Base-by-base conservation (phyloP, 2,888 invertebrate species). In the Drosophila buzzatii region DNA sequence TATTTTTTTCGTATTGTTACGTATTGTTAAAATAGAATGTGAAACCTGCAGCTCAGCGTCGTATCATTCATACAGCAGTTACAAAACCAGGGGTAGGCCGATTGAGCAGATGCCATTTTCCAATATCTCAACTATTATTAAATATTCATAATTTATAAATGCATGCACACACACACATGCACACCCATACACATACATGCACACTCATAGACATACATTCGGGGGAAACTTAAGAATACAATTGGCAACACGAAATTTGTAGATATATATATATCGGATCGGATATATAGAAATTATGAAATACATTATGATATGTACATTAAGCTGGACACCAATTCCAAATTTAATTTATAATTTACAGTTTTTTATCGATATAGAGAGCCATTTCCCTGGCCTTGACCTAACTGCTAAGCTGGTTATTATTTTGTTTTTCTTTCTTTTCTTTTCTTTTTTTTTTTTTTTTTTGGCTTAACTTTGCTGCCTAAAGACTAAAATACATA, bases 261-360 rank as follows among this genome's bases (percentile, higher is more conserved):
- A 39, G 44, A 45, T 61, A 66, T 45, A 27, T 27, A 53, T 27
- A 53, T 52, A 45, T 55, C 45, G 37, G 62, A 47, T 33, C 20
- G 39, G 33, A 45, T 27, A 35, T 12, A 35, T 12, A 68, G 16
- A 44, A 45, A 20, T 67, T 53, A 14, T 53, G 52, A 31, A 53
- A 66, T 41, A 63, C 31, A 10, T 41, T 68, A 45, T 69, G 68
- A 68, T 69, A 69, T 68, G 68, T 69, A 69, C 69, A 68, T n/a
- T 45, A 45, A 45, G 51, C 44, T 39, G 33, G 39, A 52, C 33
- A 67, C 49, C n/a, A 35, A 39, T 31, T 31, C n/a, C 37, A 39
- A 18, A 18, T 42, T 16, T 3, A 27, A 33, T 33, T 53, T 20
- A 27, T 39, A 39, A 16, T 39, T 39, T 39, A 53, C 53, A 37